phyloP scores from a whole-genome alignment of 2,888 invertebrate genomes.

The Xiphydria camelus region DNA sequence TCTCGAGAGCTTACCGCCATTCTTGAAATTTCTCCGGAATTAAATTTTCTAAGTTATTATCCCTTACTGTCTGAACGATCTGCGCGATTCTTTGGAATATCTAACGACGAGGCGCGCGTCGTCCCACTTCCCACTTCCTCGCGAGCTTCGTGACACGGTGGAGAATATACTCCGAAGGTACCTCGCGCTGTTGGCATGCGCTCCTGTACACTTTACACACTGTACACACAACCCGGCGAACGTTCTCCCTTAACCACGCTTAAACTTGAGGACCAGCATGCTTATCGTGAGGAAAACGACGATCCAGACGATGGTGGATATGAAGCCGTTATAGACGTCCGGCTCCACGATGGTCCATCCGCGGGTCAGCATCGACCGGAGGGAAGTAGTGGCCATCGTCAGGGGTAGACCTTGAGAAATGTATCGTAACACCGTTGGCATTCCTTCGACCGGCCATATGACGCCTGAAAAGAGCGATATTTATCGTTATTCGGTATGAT shows the following conservation, averaged over 20 bases:
- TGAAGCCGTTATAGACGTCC: constrained; percentile 86
- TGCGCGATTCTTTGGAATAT: no score
- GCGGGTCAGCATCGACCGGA: constrained; percentile 83
- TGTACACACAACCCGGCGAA: constrained; percentile 8
- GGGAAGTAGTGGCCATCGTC: constrained; percentile 89
- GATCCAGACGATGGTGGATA: constrained; percentile 86
- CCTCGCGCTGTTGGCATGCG: no score
- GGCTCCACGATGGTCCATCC: constrained; percentile 83
- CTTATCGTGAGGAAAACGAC: constrained; percentile 79
- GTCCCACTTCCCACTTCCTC: no score
- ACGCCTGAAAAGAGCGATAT: constrained; percentile 79
- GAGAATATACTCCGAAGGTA: no score
- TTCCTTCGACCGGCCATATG: constrained; percentile 96
- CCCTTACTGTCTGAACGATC: no score
- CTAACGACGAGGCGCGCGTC: no score
- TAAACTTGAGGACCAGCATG: constrained; percentile 77
- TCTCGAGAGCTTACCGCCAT: no score
- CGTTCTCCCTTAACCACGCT: constrained; percentile 67
- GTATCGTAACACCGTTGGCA: constrained; percentile 83
- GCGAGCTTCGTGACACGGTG: no score
- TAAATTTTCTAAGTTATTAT: no score
- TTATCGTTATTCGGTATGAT: no score
- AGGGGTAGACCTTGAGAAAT: constrained; percentile 83
- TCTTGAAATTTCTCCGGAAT: no score
- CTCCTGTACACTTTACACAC: no score